Conservation (phyloP, 2,888 invertebrate genomes). For the Coleophora deauratella region DNA sequence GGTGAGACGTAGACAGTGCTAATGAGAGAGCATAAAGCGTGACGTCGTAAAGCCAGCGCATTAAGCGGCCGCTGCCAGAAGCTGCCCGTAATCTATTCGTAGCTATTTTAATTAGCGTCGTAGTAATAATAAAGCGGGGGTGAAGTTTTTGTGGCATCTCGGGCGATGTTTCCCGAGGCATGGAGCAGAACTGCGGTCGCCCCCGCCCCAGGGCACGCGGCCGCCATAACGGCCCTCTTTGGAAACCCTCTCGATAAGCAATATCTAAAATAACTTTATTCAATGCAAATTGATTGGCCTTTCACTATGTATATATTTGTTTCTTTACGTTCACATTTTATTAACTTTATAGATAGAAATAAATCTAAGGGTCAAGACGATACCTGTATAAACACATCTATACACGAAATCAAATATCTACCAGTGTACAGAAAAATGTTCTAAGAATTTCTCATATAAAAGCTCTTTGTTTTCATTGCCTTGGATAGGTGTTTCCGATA, state of each 20-base stretch:
- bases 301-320: too few relatives aligned
- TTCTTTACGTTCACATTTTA: too few relatives aligned
- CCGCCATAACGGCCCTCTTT: conserved; percentile 18
- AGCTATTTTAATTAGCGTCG: conserved; percentile 71
- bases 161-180: conserved; percentile 45
- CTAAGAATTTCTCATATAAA: conserved; percentile 51
- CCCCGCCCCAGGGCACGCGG: conserved; percentile 19
- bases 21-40: conserved; percentile 70
- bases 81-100: conserved; percentile 67
- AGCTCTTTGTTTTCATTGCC: conserved; percentile 50
- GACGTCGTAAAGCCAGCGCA: conserved; percentile 68
- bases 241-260: too few relatives aligned
- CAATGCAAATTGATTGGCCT: too few relatives aligned
- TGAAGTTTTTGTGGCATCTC: conserved; percentile 64
- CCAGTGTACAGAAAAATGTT: conserved; percentile 21
- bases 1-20: conserved; percentile 52
- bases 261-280: too few relatives aligned
- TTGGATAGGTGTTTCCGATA: conserved; percentile 51
- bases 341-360: too few relatives aligned
- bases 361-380: too few relatives aligned
- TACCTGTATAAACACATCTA: too few relatives aligned
- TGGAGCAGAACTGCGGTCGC: conserved; percentile 30
- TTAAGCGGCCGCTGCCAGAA: conserved; percentile 64
- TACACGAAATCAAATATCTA: too few relatives aligned
- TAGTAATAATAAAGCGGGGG: conserved; percentile 60